phyloP scores from a whole-genome alignment of 2,113 vertebrate species.

The Nycticebus coucang region DNA sequence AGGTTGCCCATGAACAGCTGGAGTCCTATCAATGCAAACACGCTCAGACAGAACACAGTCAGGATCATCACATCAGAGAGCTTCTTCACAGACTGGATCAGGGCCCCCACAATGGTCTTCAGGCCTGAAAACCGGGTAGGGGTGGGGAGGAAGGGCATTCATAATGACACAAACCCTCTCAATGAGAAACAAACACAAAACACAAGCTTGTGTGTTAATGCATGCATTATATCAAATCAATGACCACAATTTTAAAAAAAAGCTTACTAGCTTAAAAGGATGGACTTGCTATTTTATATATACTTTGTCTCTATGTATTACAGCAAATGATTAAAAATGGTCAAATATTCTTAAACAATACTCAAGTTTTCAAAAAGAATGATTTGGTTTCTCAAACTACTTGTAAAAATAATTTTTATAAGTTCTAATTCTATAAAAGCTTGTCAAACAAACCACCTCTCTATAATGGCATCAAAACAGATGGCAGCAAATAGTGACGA shows the following conservation, averaged over 20 bases:
- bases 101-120: conserved; percentile 96
- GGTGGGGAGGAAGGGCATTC: background rate
- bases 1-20: conserved; percentile 97
- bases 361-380: conserved; percentile 19
- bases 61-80: conserved; percentile 98
- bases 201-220: conserved; percentile 36
- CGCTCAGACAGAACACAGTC: conserved; percentile 98
- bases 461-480: conserved; percentile 45
- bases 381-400: conserved; percentile 60
- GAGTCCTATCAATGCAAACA: conserved; percentile 96
- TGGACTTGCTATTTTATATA: conserved; percentile 45
- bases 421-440: conserved; percentile 63
- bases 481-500: background rate
- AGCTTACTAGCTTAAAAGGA: conserved; percentile 30
- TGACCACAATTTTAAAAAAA: background rate
- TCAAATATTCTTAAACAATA: conserved; percentile 53
- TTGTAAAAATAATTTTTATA: conserved; percentile 52
- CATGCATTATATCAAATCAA: conserved; percentile 75
- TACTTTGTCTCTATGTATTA: conserved; percentile 37
- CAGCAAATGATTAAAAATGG: conserved; percentile 54
- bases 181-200: conserved; percentile 29
- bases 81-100: conserved; percentile 99
- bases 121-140: conserved; percentile 86
- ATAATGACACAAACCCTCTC: background rate
- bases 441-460: conserved; percentile 78